Percentiles rank a stretch among this genome's conserved stretches.
These are phyloP conservation scores for Subacronicta megacephala DNA, from an alignment of 2,888 invertebrate genomes.

Conservation along the genomic window DNA sequence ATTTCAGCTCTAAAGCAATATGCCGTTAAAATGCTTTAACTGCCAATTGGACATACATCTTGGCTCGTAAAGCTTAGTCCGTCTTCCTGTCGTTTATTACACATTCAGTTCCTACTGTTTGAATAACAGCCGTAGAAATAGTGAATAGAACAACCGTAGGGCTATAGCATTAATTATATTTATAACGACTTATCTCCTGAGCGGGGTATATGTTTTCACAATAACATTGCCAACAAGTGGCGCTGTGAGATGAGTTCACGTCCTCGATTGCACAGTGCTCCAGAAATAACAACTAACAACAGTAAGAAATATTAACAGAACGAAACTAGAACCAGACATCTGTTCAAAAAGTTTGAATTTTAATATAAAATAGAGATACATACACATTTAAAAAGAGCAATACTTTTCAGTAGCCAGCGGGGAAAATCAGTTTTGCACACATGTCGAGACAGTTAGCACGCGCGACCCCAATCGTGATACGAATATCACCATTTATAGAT, in stretches of 20 bases:
- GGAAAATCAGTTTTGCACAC: conserved; percentile 67
- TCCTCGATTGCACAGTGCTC: background rate
- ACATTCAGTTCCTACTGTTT: conserved; percentile 68
- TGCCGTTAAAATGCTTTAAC: conserved; percentile 80
- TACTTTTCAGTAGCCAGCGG: conserved; percentile 54
- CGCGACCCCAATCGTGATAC: conserved; percentile 84
- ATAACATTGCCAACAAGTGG: conserved; percentile 19
- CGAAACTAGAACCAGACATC: background rate
- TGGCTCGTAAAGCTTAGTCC: conserved; percentile 76
- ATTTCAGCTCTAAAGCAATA: conserved; percentile 78
- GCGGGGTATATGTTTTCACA: conserved; percentile 15
- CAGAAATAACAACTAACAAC: no score
- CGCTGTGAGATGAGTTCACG: conserved; percentile 16
- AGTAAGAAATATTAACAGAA: no score
- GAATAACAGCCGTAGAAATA: conserved; percentile 52
- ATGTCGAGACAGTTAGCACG: conserved; percentile 76
- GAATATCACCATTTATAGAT: conserved; percentile 82
- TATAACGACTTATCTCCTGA: conserved; percentile 43
- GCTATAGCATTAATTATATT: conserved; percentile 58
- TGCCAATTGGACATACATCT: conserved; percentile 78
- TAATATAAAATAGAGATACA: conserved; percentile 3
- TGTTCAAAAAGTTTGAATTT: conserved; percentile 1
- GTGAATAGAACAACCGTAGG: conserved; percentile 46
- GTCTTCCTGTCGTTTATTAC: conserved; percentile 79
- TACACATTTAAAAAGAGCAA: conserved; percentile 28